A percentile compares a stretch with the other conserved stretches of the same genome.
Evolutionary conservation across 2,113 vertebrate species (phyloP).

Genomic region (Nycticebus coucang): DNA sequence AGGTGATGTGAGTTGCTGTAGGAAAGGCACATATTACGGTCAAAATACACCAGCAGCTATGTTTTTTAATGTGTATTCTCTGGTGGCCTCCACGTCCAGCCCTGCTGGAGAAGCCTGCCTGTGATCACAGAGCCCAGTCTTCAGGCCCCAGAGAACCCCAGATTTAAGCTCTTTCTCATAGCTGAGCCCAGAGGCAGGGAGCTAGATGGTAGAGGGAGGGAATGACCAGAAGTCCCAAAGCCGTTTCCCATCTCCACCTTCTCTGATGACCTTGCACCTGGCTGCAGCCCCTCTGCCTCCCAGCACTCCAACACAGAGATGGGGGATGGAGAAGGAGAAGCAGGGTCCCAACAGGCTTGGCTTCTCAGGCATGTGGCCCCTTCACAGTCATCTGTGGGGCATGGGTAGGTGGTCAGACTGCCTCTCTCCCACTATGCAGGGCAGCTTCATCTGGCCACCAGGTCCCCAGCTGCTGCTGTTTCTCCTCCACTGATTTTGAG

Average conservation of each 20-base stretch:
- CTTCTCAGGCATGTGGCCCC: conserved; percentile 2
- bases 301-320: not conserved
- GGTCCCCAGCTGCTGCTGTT: conserved; percentile 43
- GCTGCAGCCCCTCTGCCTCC: not conserved
- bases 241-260: not conserved
- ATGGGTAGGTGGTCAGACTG: not conserved
- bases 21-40: rapidly evolving
- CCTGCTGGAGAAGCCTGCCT: not conserved
- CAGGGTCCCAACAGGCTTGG: not conserved
- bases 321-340: too few relatives aligned
- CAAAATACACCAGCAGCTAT: rapidly evolving
- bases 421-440: not conserved
- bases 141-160: not conserved
- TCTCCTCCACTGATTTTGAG: not conserved
- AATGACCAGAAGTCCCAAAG: not conserved
- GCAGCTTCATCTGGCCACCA: not conserved
- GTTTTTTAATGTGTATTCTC: not conserved
- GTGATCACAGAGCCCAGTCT: not conserved
- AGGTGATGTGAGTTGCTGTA: not conserved
- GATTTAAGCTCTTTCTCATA: not conserved
- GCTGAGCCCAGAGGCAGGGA: not conserved
- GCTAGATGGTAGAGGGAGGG: not conserved
- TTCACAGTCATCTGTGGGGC: conserved; percentile 6
- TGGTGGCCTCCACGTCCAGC: rapidly evolving
- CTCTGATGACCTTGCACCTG: not conserved